Conservation (phyloP, 2,797 vertebrate species). For the Halcyon smyrnensis region DNA sequence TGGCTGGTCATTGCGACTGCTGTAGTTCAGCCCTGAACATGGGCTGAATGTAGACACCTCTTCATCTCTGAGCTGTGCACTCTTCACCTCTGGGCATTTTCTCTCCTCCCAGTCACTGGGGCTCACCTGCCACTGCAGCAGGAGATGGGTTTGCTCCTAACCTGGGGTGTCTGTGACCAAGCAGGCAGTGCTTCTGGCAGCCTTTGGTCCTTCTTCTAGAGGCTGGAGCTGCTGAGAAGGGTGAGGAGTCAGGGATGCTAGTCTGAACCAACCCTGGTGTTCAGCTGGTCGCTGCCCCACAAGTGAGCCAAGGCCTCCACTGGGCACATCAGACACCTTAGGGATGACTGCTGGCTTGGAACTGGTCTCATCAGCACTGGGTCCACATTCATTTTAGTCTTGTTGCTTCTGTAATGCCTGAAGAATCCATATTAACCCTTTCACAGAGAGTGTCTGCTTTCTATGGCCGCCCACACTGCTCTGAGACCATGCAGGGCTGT, state of each 20-base stretch:
- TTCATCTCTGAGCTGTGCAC: not conserved
- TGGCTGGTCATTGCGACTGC: not conserved
- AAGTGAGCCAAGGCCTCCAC: not conserved
- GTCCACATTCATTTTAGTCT: not conserved
- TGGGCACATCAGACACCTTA: not conserved
- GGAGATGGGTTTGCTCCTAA: not conserved
- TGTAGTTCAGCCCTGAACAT: not conserved
- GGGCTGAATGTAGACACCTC: not conserved
- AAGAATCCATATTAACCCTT: not conserved
- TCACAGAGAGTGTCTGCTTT: not conserved
- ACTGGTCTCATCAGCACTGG: not conserved
- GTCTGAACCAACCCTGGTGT: not conserved
- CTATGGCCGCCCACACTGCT: fast-evolving
- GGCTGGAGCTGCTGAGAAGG: not conserved
- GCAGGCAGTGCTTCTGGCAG: not conserved
- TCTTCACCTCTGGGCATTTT: not conserved
- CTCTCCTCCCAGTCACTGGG: not conserved
- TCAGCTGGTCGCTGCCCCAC: fast-evolving
- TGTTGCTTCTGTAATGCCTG: not conserved
- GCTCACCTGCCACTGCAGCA: not conserved
- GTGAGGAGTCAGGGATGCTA: not conserved
- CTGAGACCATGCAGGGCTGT: not conserved
- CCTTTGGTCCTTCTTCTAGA: not conserved
- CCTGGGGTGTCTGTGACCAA: not conserved
- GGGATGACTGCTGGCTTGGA: not conserved